A percentile compares a stretch with the other conserved stretches of the same genome.
Conservation (phyloP, 2,797 vertebrate species). For the Moxostoma hubbsi region DNA sequence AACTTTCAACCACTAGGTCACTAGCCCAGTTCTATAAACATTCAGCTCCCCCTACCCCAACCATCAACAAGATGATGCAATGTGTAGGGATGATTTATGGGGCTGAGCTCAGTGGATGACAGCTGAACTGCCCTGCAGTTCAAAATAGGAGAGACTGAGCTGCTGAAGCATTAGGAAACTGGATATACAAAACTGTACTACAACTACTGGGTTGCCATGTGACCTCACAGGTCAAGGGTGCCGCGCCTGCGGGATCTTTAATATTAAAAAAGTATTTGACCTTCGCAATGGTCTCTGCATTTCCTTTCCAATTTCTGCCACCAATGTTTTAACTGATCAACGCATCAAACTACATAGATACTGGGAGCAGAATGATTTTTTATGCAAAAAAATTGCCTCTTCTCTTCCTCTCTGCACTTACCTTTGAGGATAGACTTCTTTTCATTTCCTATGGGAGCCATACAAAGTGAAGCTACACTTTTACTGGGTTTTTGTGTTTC, state of each 20-base stretch:
- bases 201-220: not conserved
- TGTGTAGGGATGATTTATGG: conserved; percentile 27
- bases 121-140: conserved; percentile 8
- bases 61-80: conserved; percentile 25
- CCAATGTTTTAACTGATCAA: conserved; percentile 29
- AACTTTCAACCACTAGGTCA: conserved; percentile 11
- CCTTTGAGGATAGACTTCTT: conserved; percentile 21
- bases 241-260: not conserved
- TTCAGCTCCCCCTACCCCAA: not conserved
- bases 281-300: conserved; percentile 13
- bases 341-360: not conserved
- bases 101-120: not conserved
- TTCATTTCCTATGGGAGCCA: conserved; percentile 5
- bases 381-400: conserved; percentile 28
- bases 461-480: conserved; percentile 5
- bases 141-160: conserved; percentile 1
- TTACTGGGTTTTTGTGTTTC: conserved; percentile 53
- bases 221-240: conserved; percentile 19
- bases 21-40: not conserved
- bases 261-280: not conserved
- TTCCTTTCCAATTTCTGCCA: conserved; percentile 6
- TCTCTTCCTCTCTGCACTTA: not conserved
- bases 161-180: not conserved
- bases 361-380: conserved; percentile 2
- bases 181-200: conserved; percentile 14